Conservation (phyloP, 2,113 vertebrate genomes). For the Coracopsis vasa region DNA sequence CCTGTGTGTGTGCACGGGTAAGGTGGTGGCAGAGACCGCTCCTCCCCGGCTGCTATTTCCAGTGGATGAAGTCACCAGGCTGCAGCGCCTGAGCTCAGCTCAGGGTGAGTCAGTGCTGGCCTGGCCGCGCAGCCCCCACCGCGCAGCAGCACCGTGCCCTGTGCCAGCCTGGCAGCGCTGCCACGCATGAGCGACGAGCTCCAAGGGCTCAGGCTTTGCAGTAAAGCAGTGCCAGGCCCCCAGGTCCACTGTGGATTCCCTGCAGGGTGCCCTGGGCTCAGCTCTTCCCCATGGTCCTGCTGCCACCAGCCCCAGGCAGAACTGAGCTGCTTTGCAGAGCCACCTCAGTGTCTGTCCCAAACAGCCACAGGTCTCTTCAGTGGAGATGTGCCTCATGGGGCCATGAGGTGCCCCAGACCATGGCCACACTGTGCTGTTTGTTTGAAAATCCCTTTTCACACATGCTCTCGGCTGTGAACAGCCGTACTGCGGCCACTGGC, state of each 20-base stretch:
- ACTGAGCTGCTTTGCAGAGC: background rate
- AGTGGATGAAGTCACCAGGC: slow-evolving; percentile 61
- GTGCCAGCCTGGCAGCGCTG: accelerated
- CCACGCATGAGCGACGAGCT: accelerated
- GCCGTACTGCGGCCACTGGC: accelerated
- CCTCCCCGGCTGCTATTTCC: slow-evolving; percentile 59
- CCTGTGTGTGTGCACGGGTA: background rate
- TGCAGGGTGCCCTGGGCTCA: accelerated
- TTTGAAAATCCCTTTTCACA: background rate
- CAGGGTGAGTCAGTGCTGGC: slow-evolving; percentile 22
- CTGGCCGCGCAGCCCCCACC: background rate
- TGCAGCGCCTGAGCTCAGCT: background rate
- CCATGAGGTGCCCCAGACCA: background rate
- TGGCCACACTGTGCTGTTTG: accelerated
- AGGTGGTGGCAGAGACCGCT: background rate
- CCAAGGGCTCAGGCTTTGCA: background rate
- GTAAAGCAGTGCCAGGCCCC: accelerated
- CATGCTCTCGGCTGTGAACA: accelerated
- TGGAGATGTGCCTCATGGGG: accelerated
- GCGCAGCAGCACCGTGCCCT: background rate
- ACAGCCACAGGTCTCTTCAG: accelerated
- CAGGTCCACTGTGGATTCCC: accelerated
- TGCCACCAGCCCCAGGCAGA: background rate
- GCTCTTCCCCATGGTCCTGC: background rate
- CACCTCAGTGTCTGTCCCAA: accelerated